phyloP scores from a whole-genome alignment of 64 coral and sea anemone genomes.

The Platygyra sinensis region DNA sequence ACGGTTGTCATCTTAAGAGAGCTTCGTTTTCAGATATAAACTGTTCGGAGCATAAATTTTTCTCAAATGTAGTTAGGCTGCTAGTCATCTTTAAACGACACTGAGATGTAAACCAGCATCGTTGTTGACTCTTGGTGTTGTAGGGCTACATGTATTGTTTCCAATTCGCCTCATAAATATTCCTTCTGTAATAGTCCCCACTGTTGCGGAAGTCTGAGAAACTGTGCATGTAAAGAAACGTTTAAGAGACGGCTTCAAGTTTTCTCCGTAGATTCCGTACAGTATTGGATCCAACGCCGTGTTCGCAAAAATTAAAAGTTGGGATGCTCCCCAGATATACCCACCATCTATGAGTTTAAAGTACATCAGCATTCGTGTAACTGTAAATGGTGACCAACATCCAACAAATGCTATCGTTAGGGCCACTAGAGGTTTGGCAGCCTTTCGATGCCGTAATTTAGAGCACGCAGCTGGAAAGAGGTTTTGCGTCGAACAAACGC shows the following conservation, averaged over 20 bases:
- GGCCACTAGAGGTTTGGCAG: slow-evolving; percentile 28
- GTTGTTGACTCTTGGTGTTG: background rate
- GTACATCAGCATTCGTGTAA: slow-evolving; percentile 45
- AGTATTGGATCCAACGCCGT: slow-evolving; percentile 39
- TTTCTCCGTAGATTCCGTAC: slow-evolving; percentile 53
- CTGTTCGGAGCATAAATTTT: no score
- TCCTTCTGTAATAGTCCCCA: background rate
- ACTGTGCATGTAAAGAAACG: background rate
- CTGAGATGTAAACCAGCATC: no score
- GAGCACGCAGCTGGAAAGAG: background rate
- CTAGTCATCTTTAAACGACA: no score
- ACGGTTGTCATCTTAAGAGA: no score
- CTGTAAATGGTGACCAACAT: slow-evolving; percentile 44
- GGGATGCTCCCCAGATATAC: slow-evolving; percentile 24
- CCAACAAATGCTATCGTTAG: slow-evolving; percentile 38
- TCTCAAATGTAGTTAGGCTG: no score
- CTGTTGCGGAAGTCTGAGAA: background rate
- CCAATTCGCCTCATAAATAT: background rate
- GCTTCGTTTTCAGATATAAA: no score
- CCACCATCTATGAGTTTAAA: slow-evolving; percentile 23
- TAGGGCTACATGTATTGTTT: no score
- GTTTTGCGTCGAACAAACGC: background rate
- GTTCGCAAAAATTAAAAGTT: slow-evolving; percentile 37
- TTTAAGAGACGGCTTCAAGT: slow-evolving; percentile 27
- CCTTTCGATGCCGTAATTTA: slow-evolving; percentile 17